Percentiles rank a stretch among this genome's conserved stretches.
phyloP scores from a whole-genome alignment of 2,888 invertebrate genomes.

The Caenorhabditis doughertyi region DNA sequence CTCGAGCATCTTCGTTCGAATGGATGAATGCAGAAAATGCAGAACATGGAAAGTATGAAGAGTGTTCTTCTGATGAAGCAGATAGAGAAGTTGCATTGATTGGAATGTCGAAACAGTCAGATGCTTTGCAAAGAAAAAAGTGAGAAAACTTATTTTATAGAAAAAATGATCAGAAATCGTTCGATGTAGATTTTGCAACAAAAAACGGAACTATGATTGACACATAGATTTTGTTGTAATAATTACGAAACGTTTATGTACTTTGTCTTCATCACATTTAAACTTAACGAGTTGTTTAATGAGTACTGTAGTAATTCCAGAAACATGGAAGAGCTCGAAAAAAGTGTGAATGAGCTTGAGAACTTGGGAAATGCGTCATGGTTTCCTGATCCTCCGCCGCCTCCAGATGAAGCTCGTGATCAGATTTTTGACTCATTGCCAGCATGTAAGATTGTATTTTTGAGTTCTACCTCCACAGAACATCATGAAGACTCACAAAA shows the following conservation, averaged over 20 bases:
- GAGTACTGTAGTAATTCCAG: slow-evolving; percentile 1
- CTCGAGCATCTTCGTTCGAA: slow-evolving; percentile 72
- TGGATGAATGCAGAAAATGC: slow-evolving; percentile 65
- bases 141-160: slow-evolving; percentile 12
- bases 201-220: slow-evolving; percentile 9
- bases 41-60: slow-evolving; percentile 43
- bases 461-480: neutral
- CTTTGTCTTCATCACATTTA: neutral
- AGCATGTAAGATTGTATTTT: slow-evolving; percentile 32
- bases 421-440: slow-evolving; percentile 51
- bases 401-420: slow-evolving; percentile 40
- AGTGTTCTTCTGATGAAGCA: slow-evolving; percentile 70
- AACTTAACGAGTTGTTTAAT: neutral
- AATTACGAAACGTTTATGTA: neutral
- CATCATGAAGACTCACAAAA: neutral
- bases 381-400: slow-evolving; percentile 37
- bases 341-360: slow-evolving; percentile 41
- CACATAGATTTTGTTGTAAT: slow-evolving; percentile 5
- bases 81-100: slow-evolving; percentile 70
- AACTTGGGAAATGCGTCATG: slow-evolving; percentile 34
- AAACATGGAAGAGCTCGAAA: slow-evolving; percentile 42
- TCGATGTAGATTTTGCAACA: slow-evolving; percentile 3
- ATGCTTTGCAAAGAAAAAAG: slow-evolving; percentile 39
- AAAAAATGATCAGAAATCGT: slow-evolving; percentile 26
- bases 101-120: slow-evolving; percentile 38